A percentile compares a stretch with the other conserved stretches of the same genome.
These are phyloP conservation scores for Archips crataeganus DNA, from an alignment of 2,888 invertebrate genomes.

Conservation along the genomic window DNA sequence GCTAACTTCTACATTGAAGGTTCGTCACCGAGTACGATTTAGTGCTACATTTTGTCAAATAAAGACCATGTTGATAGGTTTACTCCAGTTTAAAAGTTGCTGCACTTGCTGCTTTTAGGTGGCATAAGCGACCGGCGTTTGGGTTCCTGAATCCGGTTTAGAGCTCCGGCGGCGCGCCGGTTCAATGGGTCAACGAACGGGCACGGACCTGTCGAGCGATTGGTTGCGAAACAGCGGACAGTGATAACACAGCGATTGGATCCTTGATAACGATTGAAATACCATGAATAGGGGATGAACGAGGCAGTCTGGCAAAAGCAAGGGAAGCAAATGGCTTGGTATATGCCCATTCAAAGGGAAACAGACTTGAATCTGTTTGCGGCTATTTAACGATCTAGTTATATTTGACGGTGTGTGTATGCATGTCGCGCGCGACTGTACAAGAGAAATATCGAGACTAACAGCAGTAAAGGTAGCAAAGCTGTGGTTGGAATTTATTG, in stretches of 20 bases:
- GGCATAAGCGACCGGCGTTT: neutral
- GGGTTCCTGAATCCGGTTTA: conserved; percentile 40
- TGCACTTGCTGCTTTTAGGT: neutral
- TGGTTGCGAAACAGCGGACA: conserved; percentile 64
- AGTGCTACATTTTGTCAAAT: no score
- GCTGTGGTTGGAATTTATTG: no score
- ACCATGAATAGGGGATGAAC: neutral
- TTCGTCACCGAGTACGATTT: no score
- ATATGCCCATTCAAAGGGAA: neutral
- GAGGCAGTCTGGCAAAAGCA: neutral
- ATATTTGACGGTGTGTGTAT: no score
- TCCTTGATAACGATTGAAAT: conserved; percentile 8
- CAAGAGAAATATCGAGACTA: no score
- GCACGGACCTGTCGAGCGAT: conserved; percentile 70
- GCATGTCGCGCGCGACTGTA: no score
- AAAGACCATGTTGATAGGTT: neutral
- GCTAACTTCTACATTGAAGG: no score
- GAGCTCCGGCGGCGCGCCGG: conserved; percentile 53
- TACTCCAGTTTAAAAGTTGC: neutral
- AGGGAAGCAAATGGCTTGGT: neutral
- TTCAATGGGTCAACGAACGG: conserved; percentile 83
- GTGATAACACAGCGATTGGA: conserved; percentile 7
- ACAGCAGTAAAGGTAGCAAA: neutral
- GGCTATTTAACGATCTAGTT: no score
- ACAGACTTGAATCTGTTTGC: neutral